A percentile compares a stretch with the other conserved stretches of the same genome.
phyloP scores from a whole-genome alignment of 2,797 vertebrate species.

The Harpagifer antarcticus region DNA sequence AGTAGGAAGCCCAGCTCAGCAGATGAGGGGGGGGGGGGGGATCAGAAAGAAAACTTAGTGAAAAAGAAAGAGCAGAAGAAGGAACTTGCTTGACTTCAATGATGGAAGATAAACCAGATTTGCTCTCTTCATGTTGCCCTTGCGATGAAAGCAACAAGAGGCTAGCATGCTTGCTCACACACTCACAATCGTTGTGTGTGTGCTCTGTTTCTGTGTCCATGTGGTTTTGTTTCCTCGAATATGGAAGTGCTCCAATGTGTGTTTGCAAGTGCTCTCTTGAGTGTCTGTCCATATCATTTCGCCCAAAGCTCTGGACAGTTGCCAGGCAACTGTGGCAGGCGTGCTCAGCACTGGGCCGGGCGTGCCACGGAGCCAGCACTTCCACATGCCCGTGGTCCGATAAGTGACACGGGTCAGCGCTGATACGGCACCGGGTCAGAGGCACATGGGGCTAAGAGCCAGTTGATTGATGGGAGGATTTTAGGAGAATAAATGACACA shows the following conservation, averaged over 20 bases:
- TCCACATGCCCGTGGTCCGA: constrained; percentile 68
- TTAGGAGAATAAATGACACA: constrained; percentile 45
- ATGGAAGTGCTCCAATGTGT: constrained; percentile 58
- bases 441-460: constrained; percentile 59
- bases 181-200: not conserved
- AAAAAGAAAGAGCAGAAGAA: constrained; percentile 55
- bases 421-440: constrained; percentile 64
- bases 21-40: constrained; percentile 59
- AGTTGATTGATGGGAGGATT: constrained; percentile 56
- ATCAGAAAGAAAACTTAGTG: constrained; percentile 73
- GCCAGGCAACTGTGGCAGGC: constrained; percentile 86
- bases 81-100: constrained; percentile 62
- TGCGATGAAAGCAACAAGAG: constrained; percentile 28
- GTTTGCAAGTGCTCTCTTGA: constrained; percentile 67
- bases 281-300: constrained; percentile 79
- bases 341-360: constrained; percentile 69
- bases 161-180: constrained; percentile 16
- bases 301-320: constrained; percentile 83
- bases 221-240: constrained; percentile 60
- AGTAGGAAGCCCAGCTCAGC: constrained; percentile 82
- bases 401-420: constrained; percentile 64
- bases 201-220: constrained; percentile 26
- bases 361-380: constrained; percentile 67
- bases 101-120: constrained; percentile 48
- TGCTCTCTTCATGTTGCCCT: constrained; percentile 48